phyloP scores from a whole-genome alignment of 2,113 vertebrate genomes.

The Heterotilapia buettikoferi region DNA sequence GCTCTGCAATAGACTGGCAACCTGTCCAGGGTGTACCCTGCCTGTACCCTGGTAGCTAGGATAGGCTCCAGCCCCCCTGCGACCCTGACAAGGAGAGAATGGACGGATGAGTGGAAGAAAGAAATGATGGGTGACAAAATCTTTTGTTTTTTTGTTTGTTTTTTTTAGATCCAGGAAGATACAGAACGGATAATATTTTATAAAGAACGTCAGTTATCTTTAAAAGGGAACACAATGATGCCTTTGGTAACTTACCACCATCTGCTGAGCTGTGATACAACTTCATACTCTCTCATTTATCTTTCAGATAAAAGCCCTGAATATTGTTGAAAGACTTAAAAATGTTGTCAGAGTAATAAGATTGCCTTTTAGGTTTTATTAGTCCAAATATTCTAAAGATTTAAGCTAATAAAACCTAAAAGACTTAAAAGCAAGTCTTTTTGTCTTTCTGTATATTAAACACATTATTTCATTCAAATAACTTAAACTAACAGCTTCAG shows the following conservation, averaged over 20 bases:
- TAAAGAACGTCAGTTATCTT: background rate
- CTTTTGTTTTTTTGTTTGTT: background rate
- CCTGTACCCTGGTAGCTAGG: background rate
- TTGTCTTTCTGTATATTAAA: background rate
- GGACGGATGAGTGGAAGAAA: background rate
- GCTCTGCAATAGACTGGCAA: background rate
- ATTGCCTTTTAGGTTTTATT: background rate
- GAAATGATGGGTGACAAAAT: background rate
- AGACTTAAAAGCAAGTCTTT: background rate
- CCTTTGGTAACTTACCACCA: background rate
- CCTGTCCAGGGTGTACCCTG: background rate
- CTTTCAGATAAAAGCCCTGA: background rate
- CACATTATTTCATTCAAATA: background rate
- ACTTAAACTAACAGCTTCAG: constrained; percentile 48
- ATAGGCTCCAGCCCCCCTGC: background rate
- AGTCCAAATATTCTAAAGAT: background rate
- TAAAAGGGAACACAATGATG: background rate
- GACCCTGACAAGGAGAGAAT: background rate
- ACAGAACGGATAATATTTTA: background rate
- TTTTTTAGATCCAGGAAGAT: background rate
- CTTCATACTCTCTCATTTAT: background rate
- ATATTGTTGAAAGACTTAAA: background rate
- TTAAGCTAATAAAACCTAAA: background rate
- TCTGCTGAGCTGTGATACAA: background rate
- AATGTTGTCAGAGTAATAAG: background rate